Conservation (phyloP, 2,797 vertebrate genomes). For the Meriones psammophilus region DNA sequence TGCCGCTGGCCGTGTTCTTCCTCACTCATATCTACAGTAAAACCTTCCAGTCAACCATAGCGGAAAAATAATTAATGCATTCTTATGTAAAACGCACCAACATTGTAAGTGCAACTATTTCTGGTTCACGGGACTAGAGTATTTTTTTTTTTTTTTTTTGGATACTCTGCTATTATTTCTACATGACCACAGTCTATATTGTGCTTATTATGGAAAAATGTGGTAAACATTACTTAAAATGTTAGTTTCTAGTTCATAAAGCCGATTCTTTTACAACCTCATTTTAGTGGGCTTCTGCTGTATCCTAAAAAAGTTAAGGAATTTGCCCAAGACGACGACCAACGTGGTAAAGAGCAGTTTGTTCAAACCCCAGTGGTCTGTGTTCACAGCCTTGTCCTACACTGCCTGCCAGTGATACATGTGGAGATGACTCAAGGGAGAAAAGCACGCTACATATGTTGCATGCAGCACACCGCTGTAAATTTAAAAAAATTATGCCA, state of each 20-base stretch:
- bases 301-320: constrained; percentile 6
- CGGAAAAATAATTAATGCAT: background rate
- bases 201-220: background rate
- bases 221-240: constrained; percentile 1
- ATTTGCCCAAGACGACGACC: background rate
- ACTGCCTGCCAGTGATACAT: background rate
- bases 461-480: too few relatives aligned
- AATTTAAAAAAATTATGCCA: background rate
- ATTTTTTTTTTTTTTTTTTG: background rate
- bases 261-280: background rate
- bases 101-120: background rate
- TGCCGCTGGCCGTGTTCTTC: too few relatives aligned
- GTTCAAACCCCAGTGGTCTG: background rate
- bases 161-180: background rate
- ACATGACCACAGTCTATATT: constrained; percentile 7
- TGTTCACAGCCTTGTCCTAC: background rate
- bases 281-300: background rate
- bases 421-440: background rate
- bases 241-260: constrained; percentile 20
- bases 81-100: background rate
- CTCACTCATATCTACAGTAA: too few relatives aligned
- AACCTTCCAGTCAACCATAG: too few relatives aligned
- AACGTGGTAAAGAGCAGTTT: background rate
- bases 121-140: background rate
- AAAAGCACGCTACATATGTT: background rate